A percentile compares a stretch with the other conserved stretches of the same genome.
Conservation (phyloP, 2,113 vertebrate species). For the Thamnaconus septentrionalis region DNA sequence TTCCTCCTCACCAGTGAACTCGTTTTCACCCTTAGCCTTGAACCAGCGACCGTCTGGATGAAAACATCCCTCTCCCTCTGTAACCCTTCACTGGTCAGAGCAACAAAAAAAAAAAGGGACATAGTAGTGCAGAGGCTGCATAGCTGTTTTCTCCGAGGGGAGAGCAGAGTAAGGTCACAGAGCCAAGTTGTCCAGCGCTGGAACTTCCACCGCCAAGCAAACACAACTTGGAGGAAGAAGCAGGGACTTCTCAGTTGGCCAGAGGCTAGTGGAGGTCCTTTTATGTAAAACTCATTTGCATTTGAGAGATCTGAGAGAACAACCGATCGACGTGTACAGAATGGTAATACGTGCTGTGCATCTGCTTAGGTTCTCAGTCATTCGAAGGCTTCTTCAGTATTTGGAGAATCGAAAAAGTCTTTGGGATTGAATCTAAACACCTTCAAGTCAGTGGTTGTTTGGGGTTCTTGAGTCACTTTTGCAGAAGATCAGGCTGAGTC, state of each 20-base stretch:
- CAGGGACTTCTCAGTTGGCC: constrained; percentile 4
- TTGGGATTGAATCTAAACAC: no score
- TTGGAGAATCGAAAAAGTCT: no score
- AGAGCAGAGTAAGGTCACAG: constrained; percentile 34
- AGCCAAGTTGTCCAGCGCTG: constrained; percentile 21
- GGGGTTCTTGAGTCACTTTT: no score
- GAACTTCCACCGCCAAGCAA: constrained; percentile 40
- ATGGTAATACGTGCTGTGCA: not conserved
- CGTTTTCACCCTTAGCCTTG: no score
- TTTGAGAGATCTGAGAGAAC: not conserved
- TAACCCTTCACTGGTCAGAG: not conserved
- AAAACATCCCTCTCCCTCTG: not conserved
- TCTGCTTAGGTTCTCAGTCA: no score
- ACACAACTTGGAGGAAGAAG: constrained; percentile 22
- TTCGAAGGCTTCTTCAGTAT: no score
- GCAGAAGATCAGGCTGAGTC: no score
- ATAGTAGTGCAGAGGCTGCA: constrained; percentile 10
- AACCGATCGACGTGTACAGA: not conserved
- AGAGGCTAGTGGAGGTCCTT: constrained; percentile 13
- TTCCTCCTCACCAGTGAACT: not conserved
- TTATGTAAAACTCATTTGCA: constrained; percentile 23
- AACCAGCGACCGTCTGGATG: not conserved
- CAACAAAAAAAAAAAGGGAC: not conserved
- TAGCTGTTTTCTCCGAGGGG: not conserved
- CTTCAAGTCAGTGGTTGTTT: no score